phyloP scores from a whole-genome alignment of 1,140 invertebrate species.

The Pantala flavescens region DNA sequence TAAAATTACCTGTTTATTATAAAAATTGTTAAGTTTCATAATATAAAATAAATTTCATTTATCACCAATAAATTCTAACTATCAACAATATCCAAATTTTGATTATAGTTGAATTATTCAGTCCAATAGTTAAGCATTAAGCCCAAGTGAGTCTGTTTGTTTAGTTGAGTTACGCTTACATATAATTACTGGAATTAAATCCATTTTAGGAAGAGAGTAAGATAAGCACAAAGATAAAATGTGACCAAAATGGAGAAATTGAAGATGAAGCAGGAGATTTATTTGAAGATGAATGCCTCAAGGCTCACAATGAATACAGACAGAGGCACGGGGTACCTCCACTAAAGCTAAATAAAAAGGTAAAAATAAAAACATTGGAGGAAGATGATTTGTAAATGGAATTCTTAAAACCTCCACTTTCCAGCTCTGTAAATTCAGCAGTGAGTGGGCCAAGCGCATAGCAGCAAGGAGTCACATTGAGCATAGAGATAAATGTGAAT shows the following conservation, averaged over 20 bases:
- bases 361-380: conserved; percentile 26
- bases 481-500: conserved; percentile 62
- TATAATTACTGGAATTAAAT: no score
- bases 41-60: no score
- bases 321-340: conserved; percentile 54
- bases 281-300: conserved; percentile 52
- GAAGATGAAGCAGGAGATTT: background rate
- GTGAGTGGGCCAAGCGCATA: conserved; percentile 72
- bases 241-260: background rate
- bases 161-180: no score
- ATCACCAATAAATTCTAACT: no score
- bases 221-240: background rate
- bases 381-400: background rate
- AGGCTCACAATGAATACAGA: conserved; percentile 66
- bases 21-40: no score
- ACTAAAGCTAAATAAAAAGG: conserved; percentile 57
- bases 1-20: no score
- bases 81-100: no score
- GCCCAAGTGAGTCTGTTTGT: no score
- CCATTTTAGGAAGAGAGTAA: background rate
- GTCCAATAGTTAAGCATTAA: no score
- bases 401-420: conserved; percentile 20
- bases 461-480: conserved; percentile 54
- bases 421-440: conserved; percentile 55
- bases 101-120: no score